Percentiles rank a stretch among this genome's conserved stretches.
Conservation (phyloP, 2,113 vertebrate species). For the Neodontobutis hainanensis region DNA sequence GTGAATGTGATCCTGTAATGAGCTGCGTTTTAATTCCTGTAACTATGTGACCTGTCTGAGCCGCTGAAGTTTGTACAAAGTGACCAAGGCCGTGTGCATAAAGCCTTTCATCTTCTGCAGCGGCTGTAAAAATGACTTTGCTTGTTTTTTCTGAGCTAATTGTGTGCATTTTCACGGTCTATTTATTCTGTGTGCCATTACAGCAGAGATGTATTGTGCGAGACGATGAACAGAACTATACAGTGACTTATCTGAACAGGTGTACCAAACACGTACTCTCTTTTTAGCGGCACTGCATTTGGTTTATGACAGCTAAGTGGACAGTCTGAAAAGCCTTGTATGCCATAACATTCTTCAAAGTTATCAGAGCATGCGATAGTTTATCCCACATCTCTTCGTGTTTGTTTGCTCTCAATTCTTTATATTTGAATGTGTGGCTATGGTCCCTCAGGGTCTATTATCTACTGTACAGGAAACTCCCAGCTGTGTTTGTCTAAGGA, state of each 20-base stretch:
- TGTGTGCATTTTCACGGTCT: constrained; percentile 19
- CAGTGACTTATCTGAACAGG: constrained; percentile 2
- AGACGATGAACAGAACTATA: no score
- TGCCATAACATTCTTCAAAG: constrained; percentile 14
- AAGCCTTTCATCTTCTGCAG: constrained; percentile 18
- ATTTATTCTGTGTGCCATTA: constrained; percentile 33
- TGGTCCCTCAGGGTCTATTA: constrained; percentile 39
- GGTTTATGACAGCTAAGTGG: constrained; percentile 9
- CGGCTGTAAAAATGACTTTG: constrained; percentile 10
- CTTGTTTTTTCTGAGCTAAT: not conserved
- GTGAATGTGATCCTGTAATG: constrained; percentile 22
- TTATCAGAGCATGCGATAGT: constrained; percentile 10
- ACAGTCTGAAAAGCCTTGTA: constrained; percentile 20
- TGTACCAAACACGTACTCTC: constrained; percentile 3
- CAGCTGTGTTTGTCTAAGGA: constrained; percentile 47
- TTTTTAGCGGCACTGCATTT: constrained; percentile 1
- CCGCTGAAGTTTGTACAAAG: constrained; percentile 30
- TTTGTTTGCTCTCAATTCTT: constrained; percentile 28
- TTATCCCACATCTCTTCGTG: constrained; percentile 15
- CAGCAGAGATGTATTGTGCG: constrained; percentile 25
- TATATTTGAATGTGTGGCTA: constrained; percentile 5
- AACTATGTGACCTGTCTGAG: constrained; percentile 64
- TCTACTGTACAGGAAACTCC: constrained; percentile 58
- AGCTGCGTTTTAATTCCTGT: constrained; percentile 53
- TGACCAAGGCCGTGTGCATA: constrained; percentile 10